Conservation (phyloP, 1,140 invertebrate genomes). For the Harpegnathos saltator region DNA sequence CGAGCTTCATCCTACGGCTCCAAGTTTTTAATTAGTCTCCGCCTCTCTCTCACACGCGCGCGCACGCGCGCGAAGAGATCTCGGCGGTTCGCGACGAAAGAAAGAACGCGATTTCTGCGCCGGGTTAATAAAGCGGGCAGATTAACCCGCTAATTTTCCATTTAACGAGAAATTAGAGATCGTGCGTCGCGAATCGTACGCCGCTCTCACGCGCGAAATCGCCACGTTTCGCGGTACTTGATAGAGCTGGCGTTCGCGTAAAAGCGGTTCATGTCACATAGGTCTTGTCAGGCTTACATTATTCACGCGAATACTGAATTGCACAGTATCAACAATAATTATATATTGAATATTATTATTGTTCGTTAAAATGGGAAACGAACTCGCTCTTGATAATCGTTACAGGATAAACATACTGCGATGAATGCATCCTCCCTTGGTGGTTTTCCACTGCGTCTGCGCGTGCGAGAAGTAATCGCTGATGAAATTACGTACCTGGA, state of each 20-base stretch:
- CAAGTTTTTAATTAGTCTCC: conserved; percentile 60
- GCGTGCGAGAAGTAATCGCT: neutral
- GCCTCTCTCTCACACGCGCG: neutral
- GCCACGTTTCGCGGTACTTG: too few species aligned
- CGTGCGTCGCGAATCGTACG: too few species aligned
- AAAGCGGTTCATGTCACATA: too few species aligned
- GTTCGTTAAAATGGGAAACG: neutral
- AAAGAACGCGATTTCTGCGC: conserved; percentile 38
- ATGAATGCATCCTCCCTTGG: neutral
- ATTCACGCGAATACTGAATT: neutral
- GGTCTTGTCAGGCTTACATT: too few species aligned
- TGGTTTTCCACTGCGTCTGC: neutral
- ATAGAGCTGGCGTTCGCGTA: too few species aligned
- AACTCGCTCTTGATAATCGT: neutral
- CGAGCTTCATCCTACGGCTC: conserved; percentile 27
- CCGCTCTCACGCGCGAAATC: too few species aligned
- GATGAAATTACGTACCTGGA: conserved; percentile 37
- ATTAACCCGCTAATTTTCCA: conserved; percentile 46
- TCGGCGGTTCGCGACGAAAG: conserved; percentile 29
- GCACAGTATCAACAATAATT: conserved; percentile 11
- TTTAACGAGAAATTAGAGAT: conserved; percentile 12
- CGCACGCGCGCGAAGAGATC: conserved; percentile 14
- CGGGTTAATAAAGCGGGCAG: conserved; percentile 43
- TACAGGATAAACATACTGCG: conserved; percentile 31
- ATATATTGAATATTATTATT: conserved; percentile 3